Percentiles rank a stretch among this genome's conserved stretches.
phyloP scores from a whole-genome alignment of 2,797 vertebrate genomes.

The Rhinichthys osculus region DNA sequence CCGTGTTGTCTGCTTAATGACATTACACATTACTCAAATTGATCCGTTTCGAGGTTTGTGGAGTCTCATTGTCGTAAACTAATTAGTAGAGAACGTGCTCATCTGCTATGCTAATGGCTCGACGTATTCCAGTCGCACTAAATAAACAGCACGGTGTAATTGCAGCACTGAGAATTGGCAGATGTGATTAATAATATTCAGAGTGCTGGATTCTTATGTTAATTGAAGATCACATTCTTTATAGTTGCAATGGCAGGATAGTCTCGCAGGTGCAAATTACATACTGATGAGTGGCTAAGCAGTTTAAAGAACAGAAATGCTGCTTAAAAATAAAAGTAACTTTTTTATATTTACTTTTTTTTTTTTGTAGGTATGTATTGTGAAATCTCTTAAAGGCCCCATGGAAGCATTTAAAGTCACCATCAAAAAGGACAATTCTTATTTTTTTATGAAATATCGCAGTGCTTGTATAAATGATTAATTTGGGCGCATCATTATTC shows the following conservation, averaged over 20 bases:
- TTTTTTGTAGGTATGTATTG: background rate
- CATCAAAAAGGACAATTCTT: background rate
- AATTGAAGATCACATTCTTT: constrained; percentile 70
- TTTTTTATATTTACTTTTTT: background rate
- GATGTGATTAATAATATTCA: constrained; percentile 69
- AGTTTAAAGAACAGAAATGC: constrained; percentile 59
- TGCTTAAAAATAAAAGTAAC: background rate
- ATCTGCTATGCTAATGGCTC: constrained; percentile 68
- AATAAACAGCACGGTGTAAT: constrained; percentile 76
- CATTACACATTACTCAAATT: constrained; percentile 61
- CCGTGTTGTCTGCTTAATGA: constrained; percentile 67
- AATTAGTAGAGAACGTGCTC: constrained; percentile 69
- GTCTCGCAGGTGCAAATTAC: constrained; percentile 40
- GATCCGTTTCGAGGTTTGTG: constrained; percentile 70
- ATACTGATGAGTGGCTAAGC: constrained; percentile 61
- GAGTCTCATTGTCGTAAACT: constrained; percentile 67
- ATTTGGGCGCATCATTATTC: background rate
- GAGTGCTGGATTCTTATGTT: constrained; percentile 76
- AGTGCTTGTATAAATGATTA: background rate
- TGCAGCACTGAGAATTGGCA: constrained; percentile 70
- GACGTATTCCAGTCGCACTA: constrained; percentile 72
- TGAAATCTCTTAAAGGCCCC: background rate
- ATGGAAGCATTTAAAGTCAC: background rate
- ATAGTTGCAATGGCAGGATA: constrained; percentile 61
- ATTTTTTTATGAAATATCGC: background rate